These are phyloP conservation scores for Meghimatium bilineatum DNA, from an alignment of 2,888 invertebrate species.

Conservation along the genomic window DNA sequence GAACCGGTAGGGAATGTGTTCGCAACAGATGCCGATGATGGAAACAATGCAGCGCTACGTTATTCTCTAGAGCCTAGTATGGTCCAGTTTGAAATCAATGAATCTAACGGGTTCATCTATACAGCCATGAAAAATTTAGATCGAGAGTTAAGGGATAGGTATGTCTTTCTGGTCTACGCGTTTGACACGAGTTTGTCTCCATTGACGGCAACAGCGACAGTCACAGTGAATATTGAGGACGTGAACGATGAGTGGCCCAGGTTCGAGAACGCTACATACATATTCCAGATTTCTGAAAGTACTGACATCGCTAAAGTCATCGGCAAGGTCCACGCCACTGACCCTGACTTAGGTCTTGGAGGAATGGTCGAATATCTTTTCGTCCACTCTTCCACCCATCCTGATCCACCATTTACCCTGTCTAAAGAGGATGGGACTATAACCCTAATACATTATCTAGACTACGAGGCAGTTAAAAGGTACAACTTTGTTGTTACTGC, in stretches of 20 bases:
- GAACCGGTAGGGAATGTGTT: slow-evolving; percentile 49
- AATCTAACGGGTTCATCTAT: slow-evolving; percentile 51
- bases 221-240: slow-evolving; percentile 50
- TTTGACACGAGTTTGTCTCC: slow-evolving; percentile 49
- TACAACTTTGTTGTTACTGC: slow-evolving; percentile 53
- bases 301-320: slow-evolving; percentile 25
- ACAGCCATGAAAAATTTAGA: slow-evolving; percentile 49
- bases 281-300: slow-evolving; percentile 48
- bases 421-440: slow-evolving; percentile 48
- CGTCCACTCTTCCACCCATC: slow-evolving; percentile 37
- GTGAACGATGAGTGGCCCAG: slow-evolving; percentile 51
- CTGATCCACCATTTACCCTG: slow-evolving; percentile 47
- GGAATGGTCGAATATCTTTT: slow-evolving; percentile 52
- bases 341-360: slow-evolving; percentile 50
- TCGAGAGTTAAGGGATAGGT: slow-evolving; percentile 45
- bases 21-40: slow-evolving; percentile 51
- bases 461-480: slow-evolving; percentile 44
- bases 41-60: slow-evolving; percentile 49
- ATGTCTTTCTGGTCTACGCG: slow-evolving; percentile 51
- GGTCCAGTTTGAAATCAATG: slow-evolving; percentile 51
- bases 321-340: slow-evolving; percentile 49
- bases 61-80: slow-evolving; percentile 48
- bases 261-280: slow-evolving; percentile 48
- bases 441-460: slow-evolving; percentile 39
- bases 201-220: slow-evolving; percentile 51